A percentile compares a stretch with the other conserved stretches of the same genome.
phyloP scores from a whole-genome alignment of 2,113 vertebrate genomes.

The Canis aureus region DNA sequence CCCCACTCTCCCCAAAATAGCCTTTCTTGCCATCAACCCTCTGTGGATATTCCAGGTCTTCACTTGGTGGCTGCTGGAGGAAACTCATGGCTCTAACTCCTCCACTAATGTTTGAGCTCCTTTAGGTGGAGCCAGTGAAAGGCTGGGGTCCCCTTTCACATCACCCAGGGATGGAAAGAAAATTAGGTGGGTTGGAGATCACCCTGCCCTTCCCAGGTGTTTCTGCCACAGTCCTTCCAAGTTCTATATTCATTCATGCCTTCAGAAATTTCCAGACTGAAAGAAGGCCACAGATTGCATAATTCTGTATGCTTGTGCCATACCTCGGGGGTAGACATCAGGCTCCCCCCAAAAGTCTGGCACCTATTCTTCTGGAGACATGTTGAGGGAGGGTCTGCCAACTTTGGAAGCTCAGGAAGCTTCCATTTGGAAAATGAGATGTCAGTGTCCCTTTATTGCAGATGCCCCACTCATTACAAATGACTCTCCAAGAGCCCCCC shows the following conservation, averaged over 20 bases:
- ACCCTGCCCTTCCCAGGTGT: neutral
- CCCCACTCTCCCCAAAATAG: neutral
- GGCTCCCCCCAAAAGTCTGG: neutral
- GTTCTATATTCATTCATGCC: neutral
- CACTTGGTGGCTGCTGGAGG: neutral
- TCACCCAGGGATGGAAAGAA: neutral
- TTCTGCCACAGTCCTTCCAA: neutral
- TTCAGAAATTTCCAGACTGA: conserved; percentile 8
- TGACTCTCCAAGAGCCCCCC: neutral
- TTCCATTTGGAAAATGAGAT: neutral
- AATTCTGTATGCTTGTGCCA: neutral
- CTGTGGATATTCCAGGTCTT: neutral
- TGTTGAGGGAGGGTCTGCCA: neutral
- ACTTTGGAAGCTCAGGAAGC: neutral
- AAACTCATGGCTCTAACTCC: neutral
- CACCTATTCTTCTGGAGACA: neutral
- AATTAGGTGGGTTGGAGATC: neutral
- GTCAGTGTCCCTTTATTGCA: neutral
- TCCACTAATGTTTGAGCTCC: neutral
- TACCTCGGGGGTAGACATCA: neutral
- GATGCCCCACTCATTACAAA: neutral
- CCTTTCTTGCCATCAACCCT: neutral
- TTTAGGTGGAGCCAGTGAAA: neutral
- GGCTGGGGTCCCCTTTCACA: neutral
- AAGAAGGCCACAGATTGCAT: neutral